phyloP scores from a whole-genome alignment of 2,113 vertebrate genomes.

The Xenus cinereus region DNA sequence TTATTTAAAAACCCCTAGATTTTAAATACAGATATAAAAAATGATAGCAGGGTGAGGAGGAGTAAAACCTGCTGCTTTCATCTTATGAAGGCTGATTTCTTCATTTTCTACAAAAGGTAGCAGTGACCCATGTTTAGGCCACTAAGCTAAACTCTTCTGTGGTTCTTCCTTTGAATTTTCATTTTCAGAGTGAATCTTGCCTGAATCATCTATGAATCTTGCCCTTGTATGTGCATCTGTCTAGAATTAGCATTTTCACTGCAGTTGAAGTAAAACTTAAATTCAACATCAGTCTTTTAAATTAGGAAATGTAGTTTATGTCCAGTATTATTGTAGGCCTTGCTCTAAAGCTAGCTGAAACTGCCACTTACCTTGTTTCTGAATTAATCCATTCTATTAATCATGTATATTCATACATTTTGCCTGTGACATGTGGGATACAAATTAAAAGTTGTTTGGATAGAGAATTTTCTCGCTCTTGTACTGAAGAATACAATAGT shows the following conservation, averaged over 20 bases:
- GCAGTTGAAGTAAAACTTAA: background rate
- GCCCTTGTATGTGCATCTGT: background rate
- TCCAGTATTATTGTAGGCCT: background rate
- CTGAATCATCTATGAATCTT: background rate
- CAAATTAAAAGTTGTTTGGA: background rate
- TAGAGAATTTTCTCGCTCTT: background rate
- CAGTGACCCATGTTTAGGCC: background rate
- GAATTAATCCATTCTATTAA: background rate
- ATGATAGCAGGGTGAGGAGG: background rate
- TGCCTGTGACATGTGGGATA: background rate
- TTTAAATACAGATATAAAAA: background rate
- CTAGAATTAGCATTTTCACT: background rate
- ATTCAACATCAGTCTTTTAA: background rate
- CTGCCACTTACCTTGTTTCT: background rate
- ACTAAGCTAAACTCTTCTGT: background rate
- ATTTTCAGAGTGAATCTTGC: background rate
- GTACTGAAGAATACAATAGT: background rate
- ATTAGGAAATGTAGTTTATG: background rate
- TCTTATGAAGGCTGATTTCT: background rate
- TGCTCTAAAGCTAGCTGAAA: background rate
- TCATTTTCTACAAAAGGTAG: background rate
- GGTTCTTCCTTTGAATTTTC: background rate
- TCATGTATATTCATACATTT: background rate
- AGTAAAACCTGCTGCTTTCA: background rate
- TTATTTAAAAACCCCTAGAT: background rate